Conservation (phyloP, 2,888 invertebrate species). For the Lordiphosa andalusiaca region DNA sequence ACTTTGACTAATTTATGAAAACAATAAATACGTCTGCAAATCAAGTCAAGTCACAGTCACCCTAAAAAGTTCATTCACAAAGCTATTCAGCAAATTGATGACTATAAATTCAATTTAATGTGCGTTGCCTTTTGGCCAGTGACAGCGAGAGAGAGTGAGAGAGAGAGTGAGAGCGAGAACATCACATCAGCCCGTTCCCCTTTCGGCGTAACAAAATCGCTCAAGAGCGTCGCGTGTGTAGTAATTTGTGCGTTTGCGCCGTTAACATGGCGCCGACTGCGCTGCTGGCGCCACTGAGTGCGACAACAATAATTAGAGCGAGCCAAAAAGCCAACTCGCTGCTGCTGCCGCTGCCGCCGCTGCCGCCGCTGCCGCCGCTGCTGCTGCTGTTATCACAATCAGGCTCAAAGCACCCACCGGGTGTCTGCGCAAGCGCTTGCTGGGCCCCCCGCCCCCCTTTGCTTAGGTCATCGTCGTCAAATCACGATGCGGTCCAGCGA, state of each 20-base stretch:
- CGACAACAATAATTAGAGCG: conserved; percentile 31
- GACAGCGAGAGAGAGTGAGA: conserved; percentile 10
- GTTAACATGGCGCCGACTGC: conserved; percentile 3
- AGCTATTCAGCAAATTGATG: conserved; percentile 74
- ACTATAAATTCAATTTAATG: conserved; percentile 77
- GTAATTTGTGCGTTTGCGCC: conserved; percentile 60
- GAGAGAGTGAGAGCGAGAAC: conserved; percentile 5
- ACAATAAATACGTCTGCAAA: conserved; percentile 68
- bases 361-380: conserved; percentile 15
- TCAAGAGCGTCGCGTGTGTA: conserved; percentile 56
- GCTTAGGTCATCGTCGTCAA: conserved; percentile 41
- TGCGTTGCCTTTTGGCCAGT: conserved; percentile 55
- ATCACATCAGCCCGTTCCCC: conserved; percentile 24
- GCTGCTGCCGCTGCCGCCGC: conserved; percentile 9
- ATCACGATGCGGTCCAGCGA: conserved; percentile 41
- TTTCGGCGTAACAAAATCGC: conserved; percentile 39
- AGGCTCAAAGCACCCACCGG: conserved; percentile 18
- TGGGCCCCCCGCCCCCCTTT: conserved; percentile 23
- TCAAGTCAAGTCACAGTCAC: conserved; percentile 56
- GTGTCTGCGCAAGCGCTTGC: conserved; percentile 54
- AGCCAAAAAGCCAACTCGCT: conserved; percentile 19
- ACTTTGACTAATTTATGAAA: conserved; percentile 69
- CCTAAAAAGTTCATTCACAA: conserved; percentile 72
- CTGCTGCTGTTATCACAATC: conserved; percentile 39
- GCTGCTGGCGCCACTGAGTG: conserved; percentile 17